phyloP scores from a whole-genome alignment of 2,797 vertebrate species.

The Euthynnus affinis region DNA sequence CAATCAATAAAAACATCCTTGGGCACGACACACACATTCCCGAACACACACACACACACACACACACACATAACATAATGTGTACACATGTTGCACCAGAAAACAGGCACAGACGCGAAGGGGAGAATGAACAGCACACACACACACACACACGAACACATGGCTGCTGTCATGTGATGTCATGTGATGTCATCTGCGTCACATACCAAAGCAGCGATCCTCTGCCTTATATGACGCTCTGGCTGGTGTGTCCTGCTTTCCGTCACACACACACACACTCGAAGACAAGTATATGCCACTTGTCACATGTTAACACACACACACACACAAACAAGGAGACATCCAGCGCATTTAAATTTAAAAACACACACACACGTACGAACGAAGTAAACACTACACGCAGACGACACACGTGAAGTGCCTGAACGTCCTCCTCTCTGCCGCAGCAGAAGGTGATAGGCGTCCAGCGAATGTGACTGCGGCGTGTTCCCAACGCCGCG shows the following conservation, averaged over 20 bases:
- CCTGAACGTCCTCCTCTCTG: conserved; percentile 12
- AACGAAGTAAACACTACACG: background rate
- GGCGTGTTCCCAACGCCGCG: conserved; percentile 6
- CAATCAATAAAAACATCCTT: conserved; percentile 84
- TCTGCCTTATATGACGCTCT: conserved; percentile 22
- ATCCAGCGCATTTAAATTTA: too few species aligned
- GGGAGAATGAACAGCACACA: background rate
- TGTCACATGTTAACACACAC: too few species aligned
- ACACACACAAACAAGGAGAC: too few species aligned
- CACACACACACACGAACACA: background rate
- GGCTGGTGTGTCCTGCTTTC: conserved; percentile 23
- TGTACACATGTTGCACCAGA: conserved; percentile 17
- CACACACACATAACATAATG: background rate
- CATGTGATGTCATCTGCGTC: conserved; percentile 2
- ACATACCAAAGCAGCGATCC: background rate
- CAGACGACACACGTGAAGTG: background rate
- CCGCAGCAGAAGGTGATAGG: conserved; percentile 34
- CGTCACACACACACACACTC: conserved; percentile 21
- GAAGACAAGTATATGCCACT: background rate
- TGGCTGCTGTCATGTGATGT: background rate
- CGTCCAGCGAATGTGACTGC: conserved; percentile 7
- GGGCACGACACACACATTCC: conserved; percentile 51
- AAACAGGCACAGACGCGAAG: background rate
- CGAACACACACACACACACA: conserved; percentile 6
- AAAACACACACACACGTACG: background rate